Conservation (phyloP, 2,797 vertebrate species). For the Bufotes viridis region DNA sequence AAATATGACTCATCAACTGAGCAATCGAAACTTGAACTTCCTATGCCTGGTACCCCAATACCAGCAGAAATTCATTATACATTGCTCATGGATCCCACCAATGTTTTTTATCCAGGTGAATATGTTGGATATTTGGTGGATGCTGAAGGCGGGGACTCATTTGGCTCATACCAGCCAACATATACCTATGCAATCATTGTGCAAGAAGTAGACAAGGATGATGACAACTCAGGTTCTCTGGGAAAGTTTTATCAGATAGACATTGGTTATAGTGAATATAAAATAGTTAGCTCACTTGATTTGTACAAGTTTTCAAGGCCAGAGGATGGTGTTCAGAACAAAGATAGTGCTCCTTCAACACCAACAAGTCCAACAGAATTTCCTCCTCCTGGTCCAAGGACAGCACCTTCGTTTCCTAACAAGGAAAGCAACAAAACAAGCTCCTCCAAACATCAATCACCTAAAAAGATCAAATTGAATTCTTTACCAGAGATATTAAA, state of each 20-base stretch:
- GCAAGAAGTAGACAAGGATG: slow-evolving; percentile 95
- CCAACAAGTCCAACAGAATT: slow-evolving; percentile 88
- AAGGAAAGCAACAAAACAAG: slow-evolving; percentile 88
- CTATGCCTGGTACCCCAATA: slow-evolving; percentile 97
- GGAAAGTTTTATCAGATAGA: slow-evolving; percentile 99
- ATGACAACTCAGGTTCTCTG: slow-evolving; percentile 86
- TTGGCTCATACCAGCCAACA: slow-evolving; percentile 95
- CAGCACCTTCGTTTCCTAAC: slow-evolving; percentile 82
- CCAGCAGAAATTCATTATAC: slow-evolving; percentile 98
- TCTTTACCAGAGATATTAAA: slow-evolving; percentile 92
- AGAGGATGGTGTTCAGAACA: slow-evolving; percentile 87
- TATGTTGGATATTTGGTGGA: slow-evolving; percentile 99
- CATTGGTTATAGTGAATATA: slow-evolving; percentile 99
- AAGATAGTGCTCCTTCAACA: slow-evolving; percentile 87
- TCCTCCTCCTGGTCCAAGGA: slow-evolving; percentile 79
- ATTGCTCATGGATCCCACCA: slow-evolving; percentile 98
- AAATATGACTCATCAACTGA: slow-evolving; percentile 95
- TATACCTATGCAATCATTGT: slow-evolving; percentile 99
- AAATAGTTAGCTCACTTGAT: slow-evolving; percentile 98
- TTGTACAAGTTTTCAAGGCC: slow-evolving; percentile 99
- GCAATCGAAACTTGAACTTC: slow-evolving; percentile 96
- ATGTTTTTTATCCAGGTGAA: slow-evolving; percentile 98
- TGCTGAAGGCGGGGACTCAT: slow-evolving; percentile 97
- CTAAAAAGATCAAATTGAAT: slow-evolving; percentile 89
- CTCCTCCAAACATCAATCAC: slow-evolving; percentile 85